These are phyloP conservation scores for Chrysoperla carnea DNA, from an alignment of 1,140 invertebrate species.

Conservation along the genomic window DNA sequence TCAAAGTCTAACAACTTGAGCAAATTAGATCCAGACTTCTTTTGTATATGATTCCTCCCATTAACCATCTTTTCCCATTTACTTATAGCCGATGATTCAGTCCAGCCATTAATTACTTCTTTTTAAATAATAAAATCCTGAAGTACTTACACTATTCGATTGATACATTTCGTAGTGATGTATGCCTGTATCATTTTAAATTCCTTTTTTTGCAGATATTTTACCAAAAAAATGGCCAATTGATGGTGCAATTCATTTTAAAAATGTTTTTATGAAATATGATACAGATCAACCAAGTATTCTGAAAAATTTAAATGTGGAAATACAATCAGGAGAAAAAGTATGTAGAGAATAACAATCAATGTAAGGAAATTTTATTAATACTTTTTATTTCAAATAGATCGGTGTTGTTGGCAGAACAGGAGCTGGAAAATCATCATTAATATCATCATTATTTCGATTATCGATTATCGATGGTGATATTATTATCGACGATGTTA, in stretches of 20 bases:
- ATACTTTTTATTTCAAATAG: conserved; percentile 9
- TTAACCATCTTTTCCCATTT: too few relatives aligned
- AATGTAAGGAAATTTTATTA: too few relatives aligned
- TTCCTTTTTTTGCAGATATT: not conserved
- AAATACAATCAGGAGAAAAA: conserved; percentile 46
- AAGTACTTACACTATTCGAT: too few relatives aligned
- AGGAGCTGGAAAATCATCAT: conserved; percentile 68
- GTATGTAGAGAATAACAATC: conserved; percentile 22
- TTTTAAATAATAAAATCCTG: too few relatives aligned
- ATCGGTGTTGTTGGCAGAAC: conserved; percentile 50
- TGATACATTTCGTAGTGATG: too few relatives aligned
- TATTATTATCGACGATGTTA: conserved; percentile 53
- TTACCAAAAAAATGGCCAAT: conserved; percentile 12
- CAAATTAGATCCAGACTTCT: too few relatives aligned
- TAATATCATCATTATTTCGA: conserved; percentile 53
- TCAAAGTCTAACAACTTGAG: too few relatives aligned
- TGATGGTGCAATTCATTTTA: conserved; percentile 31
- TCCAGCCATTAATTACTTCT: too few relatives aligned
- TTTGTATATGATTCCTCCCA: too few relatives aligned
- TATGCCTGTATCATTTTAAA: too few relatives aligned
- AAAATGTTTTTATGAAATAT: conserved; percentile 48
- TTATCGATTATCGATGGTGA: conserved; percentile 35
- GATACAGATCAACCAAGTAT: conserved; percentile 39
- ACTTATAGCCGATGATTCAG: too few relatives aligned
- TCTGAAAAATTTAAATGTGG: conserved; percentile 44